Evolutionary conservation across 2,888 invertebrate species (phyloP), one percentile per base, ranked within the genome.

Genomic region (Leptura quadrifasciata): DNA sequence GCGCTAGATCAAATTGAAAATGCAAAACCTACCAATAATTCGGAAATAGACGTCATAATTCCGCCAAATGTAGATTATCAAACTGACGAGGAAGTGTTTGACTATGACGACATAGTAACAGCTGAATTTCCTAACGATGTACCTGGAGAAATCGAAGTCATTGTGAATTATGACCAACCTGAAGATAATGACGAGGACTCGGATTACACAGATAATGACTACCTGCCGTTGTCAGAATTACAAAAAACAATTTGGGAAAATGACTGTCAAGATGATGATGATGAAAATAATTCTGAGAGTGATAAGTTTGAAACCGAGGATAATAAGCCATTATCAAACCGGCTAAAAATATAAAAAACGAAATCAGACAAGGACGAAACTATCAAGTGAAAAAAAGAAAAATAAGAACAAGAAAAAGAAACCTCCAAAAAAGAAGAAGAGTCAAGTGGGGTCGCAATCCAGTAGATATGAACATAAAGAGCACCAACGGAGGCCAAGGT

Each of bases 1-100:
- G 55, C 74, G 47, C 61, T 72, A 58, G 69, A 55, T 69, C 15
- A 12, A 12, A 69, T 58, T 31, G 69, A 27, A 58, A 27, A 69
- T 69, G 69, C 39, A 17, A 57, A 20, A 55, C 12, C 35, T 9
- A 57, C 57, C 27, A 27, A 69, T 9, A 27, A 69, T 9, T 69
- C 55, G n/a, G 69, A 69, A 69, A 57, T 58, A 17, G 21, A 67
- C 12, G 58, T 57, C 17, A 70, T 58, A 58, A 35, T 35, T 35
- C 58, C 70, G 18, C 58, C 70, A 58, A 57, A 70, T 15, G 17
- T 35, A 1, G 70, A 58, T 70, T 27, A 61, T 47, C 60, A 71
- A 71, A 27, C 35, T 24, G 71, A 71, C 17, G 10, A 6, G 9
- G 39, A 35, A 6, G 52, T 61, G 39, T 47, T 31, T 47, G 63